phyloP scores from a whole-genome alignment of 1,140 invertebrate genomes.

The Pseudomyrmex cubaensis region DNA sequence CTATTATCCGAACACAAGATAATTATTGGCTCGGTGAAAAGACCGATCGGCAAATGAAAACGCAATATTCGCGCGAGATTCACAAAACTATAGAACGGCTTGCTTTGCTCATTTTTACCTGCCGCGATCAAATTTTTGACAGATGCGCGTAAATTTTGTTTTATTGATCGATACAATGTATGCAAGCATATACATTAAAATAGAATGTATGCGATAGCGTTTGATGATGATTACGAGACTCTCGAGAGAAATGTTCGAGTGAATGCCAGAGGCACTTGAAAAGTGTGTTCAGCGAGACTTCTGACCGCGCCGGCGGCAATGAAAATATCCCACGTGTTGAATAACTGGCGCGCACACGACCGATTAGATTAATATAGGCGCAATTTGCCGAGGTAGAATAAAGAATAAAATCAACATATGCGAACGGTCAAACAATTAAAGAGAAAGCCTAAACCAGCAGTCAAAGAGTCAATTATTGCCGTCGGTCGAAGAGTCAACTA shows the following conservation, averaged over 20 bases:
- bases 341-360: constrained; percentile 9
- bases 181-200: constrained; percentile 9
- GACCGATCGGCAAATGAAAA: no score
- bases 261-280: neutral
- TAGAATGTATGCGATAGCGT: neutral
- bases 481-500: constrained; percentile 24
- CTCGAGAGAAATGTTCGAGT: constrained; percentile 36
- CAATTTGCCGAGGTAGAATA: constrained; percentile 29
- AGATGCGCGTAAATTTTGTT: no score
- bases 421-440: constrained; percentile 40
- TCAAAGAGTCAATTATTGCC: constrained; percentile 24
- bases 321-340: constrained; percentile 37
- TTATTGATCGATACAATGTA: no score
- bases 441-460: neutral
- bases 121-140: no score
- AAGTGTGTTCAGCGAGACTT: neutral
- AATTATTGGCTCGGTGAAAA: constrained; percentile 36
- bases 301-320: neutral
- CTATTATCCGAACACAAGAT: constrained; percentile 35
- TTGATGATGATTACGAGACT: constrained; percentile 13
- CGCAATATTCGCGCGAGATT: constrained; percentile 2
- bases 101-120: no score
- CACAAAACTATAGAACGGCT: constrained; percentile 8
- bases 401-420: constrained; percentile 28
- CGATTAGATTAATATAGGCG: constrained; percentile 30